Evolutionary conservation across 2,888 invertebrate genomes (phyloP).

Genomic region (Protula sp.): DNA sequence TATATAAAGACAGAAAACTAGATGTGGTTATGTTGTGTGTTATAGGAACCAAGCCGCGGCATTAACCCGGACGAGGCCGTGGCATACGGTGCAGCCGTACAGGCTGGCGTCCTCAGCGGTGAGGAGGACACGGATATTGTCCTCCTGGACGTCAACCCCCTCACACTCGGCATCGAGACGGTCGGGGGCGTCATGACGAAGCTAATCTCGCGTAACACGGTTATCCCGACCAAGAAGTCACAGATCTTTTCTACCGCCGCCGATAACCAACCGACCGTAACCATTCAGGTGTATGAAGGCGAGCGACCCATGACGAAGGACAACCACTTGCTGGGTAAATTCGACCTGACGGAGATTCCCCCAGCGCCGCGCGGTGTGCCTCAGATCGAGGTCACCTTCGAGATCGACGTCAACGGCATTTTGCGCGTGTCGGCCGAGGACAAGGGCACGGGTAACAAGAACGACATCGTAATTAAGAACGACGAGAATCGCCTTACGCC

Average conservation of each 20-base stretch:
- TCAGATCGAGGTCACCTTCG: conserved; percentile 56
- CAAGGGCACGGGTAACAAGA: conserved; percentile 97
- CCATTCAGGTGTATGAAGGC: conserved; percentile 93
- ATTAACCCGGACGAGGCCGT: conserved; percentile 99
- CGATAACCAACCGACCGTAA: conserved; percentile 98
- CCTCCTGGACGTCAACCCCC: conserved; percentile 93
- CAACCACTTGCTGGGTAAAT: conserved; percentile 96
- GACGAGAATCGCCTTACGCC: conserved; percentile 95
- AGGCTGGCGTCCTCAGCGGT: conserved; percentile 94
- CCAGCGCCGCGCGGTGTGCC: conserved; percentile 62
- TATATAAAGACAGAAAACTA: too few relatives aligned
- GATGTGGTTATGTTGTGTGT: too few relatives aligned
- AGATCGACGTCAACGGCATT: conserved; percentile 58
- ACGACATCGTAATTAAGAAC: conserved; percentile 98
- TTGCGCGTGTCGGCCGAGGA: conserved; percentile 83
- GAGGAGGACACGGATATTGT: conserved; percentile 97
- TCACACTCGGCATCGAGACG: conserved; percentile 99
- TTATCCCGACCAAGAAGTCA: conserved; percentile 98
- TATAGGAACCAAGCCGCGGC: conserved; percentile 95
- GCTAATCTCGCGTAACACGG: conserved; percentile 93
- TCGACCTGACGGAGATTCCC: conserved; percentile 94
- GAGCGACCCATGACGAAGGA: conserved; percentile 99
- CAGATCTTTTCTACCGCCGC: conserved; percentile 99
- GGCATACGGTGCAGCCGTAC: conserved; percentile 96
- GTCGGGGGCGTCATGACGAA: conserved; percentile 99